Conservation (phyloP, 1,140 invertebrate species). For the Drosophila carrolli region DNA sequence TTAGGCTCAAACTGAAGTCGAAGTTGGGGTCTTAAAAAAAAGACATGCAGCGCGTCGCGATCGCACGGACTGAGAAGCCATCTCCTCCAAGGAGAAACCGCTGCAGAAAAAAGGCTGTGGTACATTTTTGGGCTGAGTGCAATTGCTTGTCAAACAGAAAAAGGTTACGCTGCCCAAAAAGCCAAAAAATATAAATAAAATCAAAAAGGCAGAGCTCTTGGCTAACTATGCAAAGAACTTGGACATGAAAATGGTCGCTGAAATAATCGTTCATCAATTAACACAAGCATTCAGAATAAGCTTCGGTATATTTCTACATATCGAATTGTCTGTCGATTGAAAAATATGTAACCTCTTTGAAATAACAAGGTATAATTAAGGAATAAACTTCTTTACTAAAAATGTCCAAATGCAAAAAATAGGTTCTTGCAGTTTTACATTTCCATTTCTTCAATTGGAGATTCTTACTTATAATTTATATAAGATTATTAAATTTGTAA, state of each 20-base stretch:
- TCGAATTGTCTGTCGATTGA: not conserved
- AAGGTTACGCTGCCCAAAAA: constrained; percentile 69
- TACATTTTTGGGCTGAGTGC: constrained; percentile 79
- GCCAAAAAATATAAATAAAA: constrained; percentile 20
- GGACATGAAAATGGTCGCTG: not conserved
- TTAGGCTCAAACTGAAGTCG: not conserved
- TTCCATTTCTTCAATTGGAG: too few species aligned
- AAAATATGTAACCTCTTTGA: not conserved
- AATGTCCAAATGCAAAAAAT: not conserved
- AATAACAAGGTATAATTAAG: too few species aligned
- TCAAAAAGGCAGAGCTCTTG: constrained; percentile 17
- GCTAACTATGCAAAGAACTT: constrained; percentile 15
- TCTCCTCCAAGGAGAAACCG: constrained; percentile 31
- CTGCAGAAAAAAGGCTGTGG: constrained; percentile 23
- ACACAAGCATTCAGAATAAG: not conserved
- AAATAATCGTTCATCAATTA: constrained; percentile 19
- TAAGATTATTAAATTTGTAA: too few species aligned
- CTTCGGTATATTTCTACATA: not conserved
- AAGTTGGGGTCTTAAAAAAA: constrained; percentile 7
- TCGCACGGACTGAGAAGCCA: constrained; percentile 58
- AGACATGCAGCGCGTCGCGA: constrained; percentile 58
- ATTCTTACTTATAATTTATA: too few species aligned
- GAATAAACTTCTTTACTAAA: not conserved
- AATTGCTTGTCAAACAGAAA: constrained; percentile 82
- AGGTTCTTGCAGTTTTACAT: too few species aligned